Evolutionary conservation across 2,113 vertebrate species (phyloP), one percentile per base, ranked within the genome.

Genomic region (Lutjanus erythropterus): DNA sequence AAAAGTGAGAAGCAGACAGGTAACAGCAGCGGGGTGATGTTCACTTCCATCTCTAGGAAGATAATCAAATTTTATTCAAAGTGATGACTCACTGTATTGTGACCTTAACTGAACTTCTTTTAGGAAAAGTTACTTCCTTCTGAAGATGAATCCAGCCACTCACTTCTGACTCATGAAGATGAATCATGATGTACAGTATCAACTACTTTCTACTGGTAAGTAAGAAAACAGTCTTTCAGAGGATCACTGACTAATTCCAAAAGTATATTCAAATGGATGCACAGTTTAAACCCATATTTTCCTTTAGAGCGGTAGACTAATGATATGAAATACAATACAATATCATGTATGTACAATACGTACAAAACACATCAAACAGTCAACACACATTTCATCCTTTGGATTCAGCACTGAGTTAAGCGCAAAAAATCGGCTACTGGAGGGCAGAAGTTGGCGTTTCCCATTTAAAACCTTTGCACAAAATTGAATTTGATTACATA

Each of bases 41-140:
- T 62, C 18, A 66, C 46, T n/a, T 25, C n/a, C 58, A 55, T 55
- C 41, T 66, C 50, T 12, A 2, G 31, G 8, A 11, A 64, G 31
- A 60, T 47, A 44, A 78, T 64, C n/a, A 65, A 33, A 77, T 14
- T 6, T 78, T 71, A 65, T 62, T 75, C 46, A 37, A 84, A 81
- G 33, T 39, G 47, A 44, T 68, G 69, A 75, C 37, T 83, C 78
- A 71, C 49, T 8, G 19, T 68, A 52, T 46, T 37, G 0, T 41
- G 35, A 64, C 65, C 70, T 66, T 12, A 27, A 19, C 5, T 15
- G 1, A 75, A 64, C 35, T 66, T 23, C 2, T 70, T 64, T 29
- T 6, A 29, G 25, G 44, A 64, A 62, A 75, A 75, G 27, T 58
- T 66, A 4, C 5, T 59, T 23, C 6, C 2, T 66, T 46, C 35